Percentiles rank a stretch among this genome's conserved stretches.
These are phyloP conservation scores for Sebastes nivosus DNA, from an alignment of 2,797 vertebrate species.

Conservation along the genomic window DNA sequence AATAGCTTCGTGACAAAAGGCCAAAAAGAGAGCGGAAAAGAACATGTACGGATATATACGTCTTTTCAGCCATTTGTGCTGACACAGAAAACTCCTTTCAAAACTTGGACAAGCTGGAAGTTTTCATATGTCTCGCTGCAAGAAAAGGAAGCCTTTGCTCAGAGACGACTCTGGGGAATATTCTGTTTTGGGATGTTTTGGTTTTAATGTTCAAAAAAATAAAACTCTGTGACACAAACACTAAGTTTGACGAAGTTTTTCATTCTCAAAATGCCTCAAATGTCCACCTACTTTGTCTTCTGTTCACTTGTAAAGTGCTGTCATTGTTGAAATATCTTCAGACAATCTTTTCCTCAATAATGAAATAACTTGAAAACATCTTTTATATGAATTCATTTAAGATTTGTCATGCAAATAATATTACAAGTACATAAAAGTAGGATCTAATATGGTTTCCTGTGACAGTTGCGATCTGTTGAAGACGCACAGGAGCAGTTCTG, in stretches of 20 bases:
- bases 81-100: constrained; percentile 17
- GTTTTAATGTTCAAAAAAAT: neutral
- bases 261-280: neutral
- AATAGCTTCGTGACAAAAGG: constrained; percentile 11
- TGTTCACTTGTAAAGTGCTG: neutral
- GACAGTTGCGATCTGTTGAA: neutral
- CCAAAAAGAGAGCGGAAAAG: constrained; percentile 1
- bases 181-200: constrained; percentile 12
- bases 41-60: neutral
- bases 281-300: neutral
- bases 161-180: neutral
- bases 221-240: neutral
- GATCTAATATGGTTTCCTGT: neutral
- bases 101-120: neutral
- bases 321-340: neutral
- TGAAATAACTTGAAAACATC: neutral
- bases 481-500: neutral
- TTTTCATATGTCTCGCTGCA: neutral
- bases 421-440: neutral
- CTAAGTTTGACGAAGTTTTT: neutral
- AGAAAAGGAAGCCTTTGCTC: neutral
- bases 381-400: neutral
- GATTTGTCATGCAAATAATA: neutral
- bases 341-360: neutral
- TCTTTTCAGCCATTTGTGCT: constrained; percentile 13